These are phyloP conservation scores for Volucella bombylans DNA, from an alignment of 2,888 invertebrate species.

Conservation along the genomic window DNA sequence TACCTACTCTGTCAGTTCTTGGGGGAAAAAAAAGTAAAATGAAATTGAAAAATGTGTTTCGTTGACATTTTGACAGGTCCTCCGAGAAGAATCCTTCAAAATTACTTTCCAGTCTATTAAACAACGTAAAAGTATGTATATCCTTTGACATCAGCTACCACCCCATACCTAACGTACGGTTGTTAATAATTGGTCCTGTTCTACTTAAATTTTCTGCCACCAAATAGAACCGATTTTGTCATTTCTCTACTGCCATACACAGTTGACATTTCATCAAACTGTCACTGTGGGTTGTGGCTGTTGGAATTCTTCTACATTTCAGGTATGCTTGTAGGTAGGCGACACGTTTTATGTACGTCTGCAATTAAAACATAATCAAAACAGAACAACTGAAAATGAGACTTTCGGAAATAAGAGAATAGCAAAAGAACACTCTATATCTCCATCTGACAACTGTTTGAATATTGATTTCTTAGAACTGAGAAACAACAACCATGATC, in stretches of 20 bases:
- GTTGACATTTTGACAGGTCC: too few species aligned
- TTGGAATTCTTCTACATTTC: slow-evolving; percentile 4
- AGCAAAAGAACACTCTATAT: too few species aligned
- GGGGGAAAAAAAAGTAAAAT: too few species aligned
- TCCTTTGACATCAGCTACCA: too few species aligned
- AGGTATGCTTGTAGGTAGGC: background rate
- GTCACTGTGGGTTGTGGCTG: background rate
- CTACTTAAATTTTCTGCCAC: background rate
- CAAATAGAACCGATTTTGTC: slow-evolving; percentile 26
- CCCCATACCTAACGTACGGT: too few species aligned
- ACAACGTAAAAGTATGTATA: too few species aligned
- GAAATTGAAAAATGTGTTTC: too few species aligned
- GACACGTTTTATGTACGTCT: background rate
- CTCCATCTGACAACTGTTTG: slow-evolving; percentile 4
- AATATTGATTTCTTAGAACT: slow-evolving; percentile 19
- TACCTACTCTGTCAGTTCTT: too few species aligned
- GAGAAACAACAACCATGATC: slow-evolving; percentile 12
- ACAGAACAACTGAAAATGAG: background rate
- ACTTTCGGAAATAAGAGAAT: too few species aligned
- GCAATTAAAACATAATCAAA: slow-evolving; percentile 29
- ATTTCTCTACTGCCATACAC: slow-evolving; percentile 44
- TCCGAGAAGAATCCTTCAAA: too few species aligned
- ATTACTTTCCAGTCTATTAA: too few species aligned
- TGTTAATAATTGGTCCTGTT: background rate
- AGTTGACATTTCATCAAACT: slow-evolving; percentile 47